These are phyloP conservation scores for Thunnus maccoyii DNA, from an alignment of 2,113 vertebrate species.

Conservation along the genomic window DNA sequence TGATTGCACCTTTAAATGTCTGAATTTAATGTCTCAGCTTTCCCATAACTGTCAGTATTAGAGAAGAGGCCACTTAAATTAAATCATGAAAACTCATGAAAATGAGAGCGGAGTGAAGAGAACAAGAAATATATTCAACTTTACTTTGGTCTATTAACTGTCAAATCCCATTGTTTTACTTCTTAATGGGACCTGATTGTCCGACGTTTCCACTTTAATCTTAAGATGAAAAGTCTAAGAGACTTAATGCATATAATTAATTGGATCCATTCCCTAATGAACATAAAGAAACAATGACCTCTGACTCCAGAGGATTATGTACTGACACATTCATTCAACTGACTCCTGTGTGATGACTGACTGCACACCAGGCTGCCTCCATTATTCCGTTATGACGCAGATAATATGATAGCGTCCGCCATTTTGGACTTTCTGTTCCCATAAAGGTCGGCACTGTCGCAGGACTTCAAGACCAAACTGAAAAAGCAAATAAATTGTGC, in stretches of 20 bases:
- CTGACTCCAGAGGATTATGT: slow-evolving; percentile 20
- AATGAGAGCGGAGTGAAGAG: background rate
- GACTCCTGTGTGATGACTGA: background rate
- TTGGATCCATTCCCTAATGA: slow-evolving; percentile 36
- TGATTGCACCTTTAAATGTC: background rate
- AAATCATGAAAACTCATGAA: background rate
- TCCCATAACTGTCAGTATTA: too few relatives aligned
- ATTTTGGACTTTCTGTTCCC: too few relatives aligned
- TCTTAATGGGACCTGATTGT: slow-evolving; percentile 18
- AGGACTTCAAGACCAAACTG: too few relatives aligned
- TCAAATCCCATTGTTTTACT: slow-evolving; percentile 1
- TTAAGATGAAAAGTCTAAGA: slow-evolving; percentile 19
- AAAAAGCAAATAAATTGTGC: too few relatives aligned
- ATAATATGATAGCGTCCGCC: too few relatives aligned
- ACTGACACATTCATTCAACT: too few relatives aligned
- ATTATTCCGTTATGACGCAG: too few relatives aligned
- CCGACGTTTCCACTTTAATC: slow-evolving; percentile 30
- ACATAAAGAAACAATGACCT: slow-evolving; percentile 21
- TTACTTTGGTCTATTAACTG: background rate
- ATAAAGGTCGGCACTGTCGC: too few relatives aligned
- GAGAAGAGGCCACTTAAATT: too few relatives aligned
- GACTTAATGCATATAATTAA: slow-evolving; percentile 32
- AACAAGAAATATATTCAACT: background rate
- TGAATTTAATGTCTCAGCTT: background rate
- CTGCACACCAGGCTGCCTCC: background rate